phyloP scores from a whole-genome alignment of 2,113 vertebrate genomes.

The Macrotus californicus region DNA sequence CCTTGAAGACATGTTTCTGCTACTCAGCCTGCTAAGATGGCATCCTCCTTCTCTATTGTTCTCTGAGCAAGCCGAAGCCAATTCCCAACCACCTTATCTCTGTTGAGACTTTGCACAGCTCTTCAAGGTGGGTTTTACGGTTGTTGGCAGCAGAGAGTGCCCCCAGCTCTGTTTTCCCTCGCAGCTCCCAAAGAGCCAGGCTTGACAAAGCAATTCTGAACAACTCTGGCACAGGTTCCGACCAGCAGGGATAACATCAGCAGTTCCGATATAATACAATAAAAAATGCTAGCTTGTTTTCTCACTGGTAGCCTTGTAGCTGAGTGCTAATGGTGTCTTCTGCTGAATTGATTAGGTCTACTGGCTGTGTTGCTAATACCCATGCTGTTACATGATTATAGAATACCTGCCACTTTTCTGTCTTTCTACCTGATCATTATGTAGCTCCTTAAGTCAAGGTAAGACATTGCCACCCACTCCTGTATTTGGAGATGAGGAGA shows the following conservation, averaged over 20 bases:
- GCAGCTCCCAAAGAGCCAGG: background rate
- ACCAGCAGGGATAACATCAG: conserved; percentile 59
- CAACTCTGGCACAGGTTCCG: conserved; percentile 28
- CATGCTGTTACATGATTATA: background rate
- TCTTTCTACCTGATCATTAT: conserved; percentile 31
- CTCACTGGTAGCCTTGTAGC: conserved; percentile 52
- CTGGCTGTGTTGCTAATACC: conserved; percentile 40
- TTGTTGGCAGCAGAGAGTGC: background rate
- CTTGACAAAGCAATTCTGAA: conserved; percentile 58
- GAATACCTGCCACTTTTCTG: conserved; percentile 26
- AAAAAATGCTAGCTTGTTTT: conserved; percentile 45
- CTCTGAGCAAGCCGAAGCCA: conserved; percentile 38
- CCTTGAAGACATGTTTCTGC: conserved; percentile 21
- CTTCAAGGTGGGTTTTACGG: conserved; percentile 55
- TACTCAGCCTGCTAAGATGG: background rate
- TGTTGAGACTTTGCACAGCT: conserved; percentile 36
- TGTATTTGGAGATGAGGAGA: conserved; percentile 1
- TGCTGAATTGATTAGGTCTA: conserved; percentile 53
- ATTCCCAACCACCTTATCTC: conserved; percentile 36
- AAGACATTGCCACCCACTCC: background rate
- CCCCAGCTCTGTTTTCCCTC: background rate
- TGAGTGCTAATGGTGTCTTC: conserved; percentile 45
- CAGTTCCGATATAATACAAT: conserved; percentile 54
- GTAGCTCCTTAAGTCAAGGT: background rate
- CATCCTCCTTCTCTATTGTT: conserved; percentile 27